Conservation (phyloP, 2,797 vertebrate species). For the Phalanger gymnotis region DNA sequence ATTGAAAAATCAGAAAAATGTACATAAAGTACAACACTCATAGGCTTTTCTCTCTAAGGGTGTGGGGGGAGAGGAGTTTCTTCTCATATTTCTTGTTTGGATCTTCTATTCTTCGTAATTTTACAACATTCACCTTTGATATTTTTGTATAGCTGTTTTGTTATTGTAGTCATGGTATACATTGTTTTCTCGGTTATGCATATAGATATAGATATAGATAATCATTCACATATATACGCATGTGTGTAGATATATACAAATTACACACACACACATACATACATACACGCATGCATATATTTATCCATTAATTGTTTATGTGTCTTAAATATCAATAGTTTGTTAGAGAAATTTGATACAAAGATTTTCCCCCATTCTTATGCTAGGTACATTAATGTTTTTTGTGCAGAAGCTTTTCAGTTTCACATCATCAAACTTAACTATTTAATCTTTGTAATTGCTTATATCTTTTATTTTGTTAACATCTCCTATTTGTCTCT, state of each 20-base stretch:
- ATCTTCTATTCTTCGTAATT: not conserved
- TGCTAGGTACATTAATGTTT: not conserved
- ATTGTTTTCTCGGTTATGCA: not conserved
- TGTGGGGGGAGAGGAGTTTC: not conserved
- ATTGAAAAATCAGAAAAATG: not conserved
- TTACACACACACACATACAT: no score
- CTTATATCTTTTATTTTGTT: not conserved
- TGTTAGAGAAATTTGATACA: not conserved
- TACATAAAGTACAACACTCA: not conserved
- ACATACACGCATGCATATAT: not conserved
- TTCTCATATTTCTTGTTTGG: not conserved
- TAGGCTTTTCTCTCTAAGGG: not conserved
- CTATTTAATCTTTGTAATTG: not conserved
- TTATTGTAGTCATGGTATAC: not conserved
- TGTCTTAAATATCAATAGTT: not conserved
- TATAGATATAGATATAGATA: not conserved
- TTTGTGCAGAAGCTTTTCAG: not conserved
- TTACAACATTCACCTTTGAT: not conserved
- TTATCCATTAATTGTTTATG: not conserved
- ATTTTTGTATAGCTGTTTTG: not conserved
- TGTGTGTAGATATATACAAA: no score
- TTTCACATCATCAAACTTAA: not conserved
- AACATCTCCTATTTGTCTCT: no score
- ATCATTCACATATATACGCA: accelerated
- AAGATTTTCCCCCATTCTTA: not conserved